These are phyloP conservation scores for Melolontha melolontha DNA, from an alignment of 2,888 invertebrate genomes.

Conservation along the genomic window DNA sequence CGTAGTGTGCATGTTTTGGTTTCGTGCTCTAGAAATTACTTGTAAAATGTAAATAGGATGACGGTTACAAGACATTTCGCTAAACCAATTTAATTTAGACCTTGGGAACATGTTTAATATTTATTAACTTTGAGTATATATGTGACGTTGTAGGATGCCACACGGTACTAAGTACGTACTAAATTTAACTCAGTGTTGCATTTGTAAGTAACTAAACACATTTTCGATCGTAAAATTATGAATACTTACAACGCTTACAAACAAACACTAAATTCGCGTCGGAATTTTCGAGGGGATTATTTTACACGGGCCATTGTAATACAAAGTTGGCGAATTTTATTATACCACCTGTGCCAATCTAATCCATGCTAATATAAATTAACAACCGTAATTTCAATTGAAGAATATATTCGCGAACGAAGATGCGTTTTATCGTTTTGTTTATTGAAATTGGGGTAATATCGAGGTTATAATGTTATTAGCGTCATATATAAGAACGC, in stretches of 20 bases:
- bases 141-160: background rate
- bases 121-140: conserved; percentile 3
- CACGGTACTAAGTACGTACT: background rate
- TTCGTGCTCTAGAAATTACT: background rate
- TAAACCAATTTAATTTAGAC: conserved; percentile 5
- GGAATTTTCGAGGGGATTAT: no score
- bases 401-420: background rate
- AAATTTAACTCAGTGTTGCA: background rate
- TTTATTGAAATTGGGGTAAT: no score
- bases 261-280: no score
- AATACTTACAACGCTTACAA: no score
- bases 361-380: background rate
- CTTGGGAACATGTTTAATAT: conserved; percentile 16
- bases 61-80: conserved; percentile 23
- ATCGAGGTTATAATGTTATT: no score
- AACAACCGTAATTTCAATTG: background rate
- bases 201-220: no score
- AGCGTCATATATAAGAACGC: no score
- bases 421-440: no score
- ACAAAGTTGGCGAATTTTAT: background rate
- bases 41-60: conserved; percentile 12
- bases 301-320: background rate
- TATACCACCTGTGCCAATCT: background rate
- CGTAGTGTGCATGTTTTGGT: background rate
- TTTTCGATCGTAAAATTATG: no score